phyloP scores from a whole-genome alignment of 37 sponge, comb jelly and placozoan species.

The Spongia lamella region DNA sequence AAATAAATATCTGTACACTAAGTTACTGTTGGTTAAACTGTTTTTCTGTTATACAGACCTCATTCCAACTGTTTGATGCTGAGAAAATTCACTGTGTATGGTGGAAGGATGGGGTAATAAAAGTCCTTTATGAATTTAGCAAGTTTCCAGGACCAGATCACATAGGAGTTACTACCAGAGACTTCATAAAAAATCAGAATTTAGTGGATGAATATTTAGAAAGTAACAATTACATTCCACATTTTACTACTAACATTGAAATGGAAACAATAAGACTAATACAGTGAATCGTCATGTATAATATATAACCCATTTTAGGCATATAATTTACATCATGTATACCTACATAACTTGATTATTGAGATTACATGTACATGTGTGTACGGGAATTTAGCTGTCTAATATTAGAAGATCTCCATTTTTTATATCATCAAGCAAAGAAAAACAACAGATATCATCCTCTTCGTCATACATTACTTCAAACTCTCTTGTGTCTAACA shows the following conservation, averaged over 20 bases:
- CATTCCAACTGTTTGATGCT: no score
- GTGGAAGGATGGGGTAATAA: slow-evolving; percentile 38
- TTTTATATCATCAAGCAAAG: slow-evolving; percentile 21
- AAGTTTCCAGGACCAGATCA: slow-evolving; percentile 11
- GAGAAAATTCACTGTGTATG: slow-evolving; percentile 50
- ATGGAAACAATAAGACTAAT: slow-evolving; percentile 6
- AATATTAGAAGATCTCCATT: slow-evolving; percentile 36
- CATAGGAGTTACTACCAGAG: slow-evolving; percentile 1
- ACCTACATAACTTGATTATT: no score
- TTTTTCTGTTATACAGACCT: no score
- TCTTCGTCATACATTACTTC: slow-evolving; percentile 31
- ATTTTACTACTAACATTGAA: slow-evolving; percentile 2
- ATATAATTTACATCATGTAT: no score
- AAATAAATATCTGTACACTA: no score
- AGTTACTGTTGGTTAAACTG: no score
- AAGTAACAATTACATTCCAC: slow-evolving; percentile 15
- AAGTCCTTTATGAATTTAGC: slow-evolving; percentile 38
- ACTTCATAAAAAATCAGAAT: slow-evolving; percentile 12
- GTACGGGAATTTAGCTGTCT: no score
- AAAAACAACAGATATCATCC: slow-evolving; percentile 27
- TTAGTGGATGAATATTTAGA: slow-evolving; percentile 24
- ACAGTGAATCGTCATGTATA: no score
- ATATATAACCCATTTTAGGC: no score
- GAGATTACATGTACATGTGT: no score
- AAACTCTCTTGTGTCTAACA: slow-evolving; percentile 5